These are phyloP conservation scores for Raja brachyura DNA, from an alignment of 2,113 vertebrate genomes.

Conservation along the genomic window DNA sequence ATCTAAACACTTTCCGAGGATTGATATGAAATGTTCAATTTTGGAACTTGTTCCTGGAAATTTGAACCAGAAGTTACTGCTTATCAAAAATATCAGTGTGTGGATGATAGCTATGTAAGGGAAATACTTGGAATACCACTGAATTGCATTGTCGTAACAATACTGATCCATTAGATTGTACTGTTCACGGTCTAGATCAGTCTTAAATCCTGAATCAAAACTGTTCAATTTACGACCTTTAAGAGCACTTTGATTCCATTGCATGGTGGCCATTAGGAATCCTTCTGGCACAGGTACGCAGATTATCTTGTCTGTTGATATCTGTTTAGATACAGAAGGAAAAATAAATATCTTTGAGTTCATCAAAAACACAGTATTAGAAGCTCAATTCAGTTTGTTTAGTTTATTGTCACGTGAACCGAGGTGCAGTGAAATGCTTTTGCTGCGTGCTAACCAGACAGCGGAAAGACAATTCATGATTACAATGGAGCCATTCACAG, in stretches of 20 bases:
- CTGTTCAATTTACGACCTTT: conserved; percentile 31
- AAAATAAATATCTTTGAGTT: conserved; percentile 3
- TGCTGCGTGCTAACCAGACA: too few species aligned
- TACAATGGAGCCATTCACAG: too few species aligned
- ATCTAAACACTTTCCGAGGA: conserved; percentile 40
- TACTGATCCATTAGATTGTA: conserved; percentile 38
- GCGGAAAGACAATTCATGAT: too few species aligned
- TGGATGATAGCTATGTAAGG: conserved; percentile 39
- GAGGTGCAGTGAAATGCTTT: too few species aligned
- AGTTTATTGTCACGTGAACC: too few species aligned
- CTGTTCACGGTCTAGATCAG: conserved; percentile 37
- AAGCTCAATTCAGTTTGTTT: not conserved
- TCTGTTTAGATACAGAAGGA: not conserved
- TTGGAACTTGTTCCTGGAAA: conserved; percentile 41
- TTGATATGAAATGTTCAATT: conserved; percentile 40
- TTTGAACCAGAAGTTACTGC: conserved; percentile 41
- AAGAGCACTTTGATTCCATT: conserved; percentile 34
- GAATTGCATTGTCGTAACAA: conserved; percentile 39
- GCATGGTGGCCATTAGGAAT: conserved; percentile 21
- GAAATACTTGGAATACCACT: conserved; percentile 40
- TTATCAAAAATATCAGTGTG: conserved; percentile 36
- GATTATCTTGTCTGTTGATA: conserved; percentile 36
- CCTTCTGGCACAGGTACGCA: conserved; percentile 38
- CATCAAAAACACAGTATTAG: not conserved
- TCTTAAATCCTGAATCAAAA: conserved; percentile 39